These are phyloP conservation scores for Lepidochrysops patricia DNA, from an alignment of 2,888 invertebrate species.

Conservation along the genomic window DNA sequence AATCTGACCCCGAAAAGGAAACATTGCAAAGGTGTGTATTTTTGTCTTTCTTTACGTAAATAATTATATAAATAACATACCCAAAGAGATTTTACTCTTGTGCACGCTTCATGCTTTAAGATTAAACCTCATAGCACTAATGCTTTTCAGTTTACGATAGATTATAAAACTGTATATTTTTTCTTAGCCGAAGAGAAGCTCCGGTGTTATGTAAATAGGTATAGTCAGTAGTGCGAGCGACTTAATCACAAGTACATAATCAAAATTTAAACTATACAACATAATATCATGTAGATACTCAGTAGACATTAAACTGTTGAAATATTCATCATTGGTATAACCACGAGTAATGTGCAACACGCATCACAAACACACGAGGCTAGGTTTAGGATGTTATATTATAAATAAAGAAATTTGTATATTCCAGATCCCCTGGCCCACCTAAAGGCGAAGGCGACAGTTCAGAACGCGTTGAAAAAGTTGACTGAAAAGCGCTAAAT, in stretches of 20 bases:
- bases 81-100: conserved; percentile 54
- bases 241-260: conserved; percentile 18
- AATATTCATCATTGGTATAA: conserved; percentile 16
- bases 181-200: conserved; percentile 8
- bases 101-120: conserved; percentile 72
- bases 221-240: conserved; percentile 18
- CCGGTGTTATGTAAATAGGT: conserved; percentile 11
- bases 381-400: conserved; percentile 1
- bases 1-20: conserved; percentile 59
- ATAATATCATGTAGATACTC: conserved; percentile 18
- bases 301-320: conserved; percentile 21
- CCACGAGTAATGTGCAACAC: conserved; percentile 5
- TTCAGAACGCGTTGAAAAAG: conserved; percentile 72
- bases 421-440: conserved; percentile 71
- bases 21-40: conserved; percentile 67
- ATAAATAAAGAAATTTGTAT: conserved; percentile 19
- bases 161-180: conserved; percentile 31
- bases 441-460: conserved; percentile 72
- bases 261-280: conserved; percentile 20
- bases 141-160: conserved; percentile 52
- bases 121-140: conserved; percentile 66
- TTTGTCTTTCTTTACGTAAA: conserved; percentile 43
- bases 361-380: not conserved
- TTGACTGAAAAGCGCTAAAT: conserved; percentile 66
- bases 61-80: conserved; percentile 64